Conservation (phyloP, 2,888 invertebrate species). For the Eurytoma californica region DNA sequence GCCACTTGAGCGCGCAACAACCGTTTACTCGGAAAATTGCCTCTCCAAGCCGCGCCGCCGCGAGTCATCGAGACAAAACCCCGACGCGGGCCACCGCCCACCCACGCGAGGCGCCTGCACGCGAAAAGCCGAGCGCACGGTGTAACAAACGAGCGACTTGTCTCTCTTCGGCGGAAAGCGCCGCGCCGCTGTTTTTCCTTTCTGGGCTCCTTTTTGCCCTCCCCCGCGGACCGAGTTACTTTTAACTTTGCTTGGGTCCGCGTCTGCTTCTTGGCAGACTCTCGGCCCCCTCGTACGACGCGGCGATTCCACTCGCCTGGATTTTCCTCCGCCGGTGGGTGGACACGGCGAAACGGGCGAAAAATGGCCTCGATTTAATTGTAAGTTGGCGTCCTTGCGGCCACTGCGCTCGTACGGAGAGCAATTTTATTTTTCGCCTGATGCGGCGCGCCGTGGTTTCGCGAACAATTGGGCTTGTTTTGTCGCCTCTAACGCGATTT, state of each 20-base stretch:
- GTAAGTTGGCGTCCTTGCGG: conserved; percentile 1
- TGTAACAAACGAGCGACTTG: conserved; percentile 53
- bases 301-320: conserved; percentile 9
- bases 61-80: conserved; percentile 18
- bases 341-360: neutral
- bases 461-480: too few species aligned
- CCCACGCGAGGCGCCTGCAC: neutral
- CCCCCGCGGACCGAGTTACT: conserved; percentile 61
- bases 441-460: too few species aligned
- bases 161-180: conserved; percentile 29
- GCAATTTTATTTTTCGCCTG: too few species aligned
- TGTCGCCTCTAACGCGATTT: conserved; percentile 2
- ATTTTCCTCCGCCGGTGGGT: conserved; percentile 34
- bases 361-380: conserved; percentile 29
- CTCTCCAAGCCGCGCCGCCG: neutral
- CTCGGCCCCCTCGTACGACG: conserved; percentile 9
- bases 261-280: conserved; percentile 30
- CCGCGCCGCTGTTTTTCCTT: conserved; percentile 32
- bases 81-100: neutral
- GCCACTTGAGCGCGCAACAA: neutral
- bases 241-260: conserved; percentile 63
- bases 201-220: conserved; percentile 31
- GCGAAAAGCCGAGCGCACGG: neutral
- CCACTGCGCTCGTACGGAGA: neutral
- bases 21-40: conserved; percentile 32